phyloP scores from a whole-genome alignment of 2,888 invertebrate genomes.

The Trissolcus brochymenae region DNA sequence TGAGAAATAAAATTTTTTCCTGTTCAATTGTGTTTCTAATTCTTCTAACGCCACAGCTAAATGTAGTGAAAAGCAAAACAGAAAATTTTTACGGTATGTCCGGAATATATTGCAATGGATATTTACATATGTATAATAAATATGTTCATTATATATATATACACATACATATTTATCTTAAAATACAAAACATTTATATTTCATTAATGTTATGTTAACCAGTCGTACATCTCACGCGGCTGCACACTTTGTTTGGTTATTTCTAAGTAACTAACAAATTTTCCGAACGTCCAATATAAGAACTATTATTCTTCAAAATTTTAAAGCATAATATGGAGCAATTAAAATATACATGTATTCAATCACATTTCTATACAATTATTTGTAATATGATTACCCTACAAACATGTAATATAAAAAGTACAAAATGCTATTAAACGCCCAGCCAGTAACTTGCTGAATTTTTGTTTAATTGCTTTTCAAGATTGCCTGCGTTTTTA shows the following conservation, averaged over 20 bases:
- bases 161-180: slow-evolving; percentile 43
- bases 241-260: slow-evolving; percentile 7
- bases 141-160: slow-evolving; percentile 50
- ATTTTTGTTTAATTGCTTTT: no score
- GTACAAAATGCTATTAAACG: slow-evolving; percentile 9
- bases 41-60: no score
- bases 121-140: slow-evolving; percentile 53
- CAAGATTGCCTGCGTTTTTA: no score
- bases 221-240: slow-evolving; percentile 20
- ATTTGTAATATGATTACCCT: slow-evolving; percentile 33
- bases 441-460: background rate
- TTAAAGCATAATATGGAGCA: slow-evolving; percentile 21
- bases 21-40: no score
- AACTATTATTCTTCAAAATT: slow-evolving; percentile 14
- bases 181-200: slow-evolving; percentile 49
- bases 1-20: no score
- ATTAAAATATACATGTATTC: slow-evolving; percentile 44
- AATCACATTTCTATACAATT: slow-evolving; percentile 52
- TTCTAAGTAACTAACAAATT: background rate
- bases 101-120: slow-evolving; percentile 42
- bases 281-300: background rate
- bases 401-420: slow-evolving; percentile 29
- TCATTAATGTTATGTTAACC: slow-evolving; percentile 16
- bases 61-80: no score
- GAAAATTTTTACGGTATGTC: slow-evolving; percentile 7